These are phyloP conservation scores for Nomia melanderi DNA, from an alignment of 1,140 invertebrate species.

Conservation along the genomic window DNA sequence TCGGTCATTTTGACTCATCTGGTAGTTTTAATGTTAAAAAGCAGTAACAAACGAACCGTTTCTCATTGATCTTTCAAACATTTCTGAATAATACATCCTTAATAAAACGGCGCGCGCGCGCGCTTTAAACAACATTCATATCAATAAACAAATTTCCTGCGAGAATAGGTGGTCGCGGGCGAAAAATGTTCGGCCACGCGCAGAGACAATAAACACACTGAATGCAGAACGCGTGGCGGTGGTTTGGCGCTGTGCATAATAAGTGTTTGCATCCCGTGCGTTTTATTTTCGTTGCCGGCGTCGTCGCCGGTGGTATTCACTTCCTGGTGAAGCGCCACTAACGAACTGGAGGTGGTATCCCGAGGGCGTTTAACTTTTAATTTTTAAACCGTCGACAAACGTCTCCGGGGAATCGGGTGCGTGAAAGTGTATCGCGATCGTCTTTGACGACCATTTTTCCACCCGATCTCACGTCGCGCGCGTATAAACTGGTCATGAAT, in stretches of 20 bases:
- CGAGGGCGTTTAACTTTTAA: conserved; percentile 41
- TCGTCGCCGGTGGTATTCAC: background rate
- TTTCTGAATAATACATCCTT: no score
- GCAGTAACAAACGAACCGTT: no score
- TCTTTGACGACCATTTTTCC: background rate
- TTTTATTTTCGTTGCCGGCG: background rate
- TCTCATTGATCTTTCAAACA: no score
- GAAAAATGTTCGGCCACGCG: background rate
- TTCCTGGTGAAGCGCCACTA: conserved; percentile 21
- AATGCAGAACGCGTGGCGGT: background rate
- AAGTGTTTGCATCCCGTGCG: background rate
- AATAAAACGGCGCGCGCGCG: no score
- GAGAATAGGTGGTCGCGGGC: background rate
- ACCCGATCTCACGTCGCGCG: background rate
- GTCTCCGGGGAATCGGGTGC: conserved; percentile 24
- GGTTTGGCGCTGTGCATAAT: background rate
- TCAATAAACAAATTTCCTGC: background rate
- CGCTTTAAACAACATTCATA: no score
- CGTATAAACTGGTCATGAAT: no score
- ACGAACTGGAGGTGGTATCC: conserved; percentile 25
- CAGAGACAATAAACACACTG: background rate
- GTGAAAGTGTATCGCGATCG: conserved; percentile 21
- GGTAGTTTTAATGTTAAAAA: no score
- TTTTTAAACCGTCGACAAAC: conserved; percentile 34
- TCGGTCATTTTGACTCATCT: no score